Percentiles rank a stretch among this genome's conserved stretches.
phyloP scores from a whole-genome alignment of 2,113 vertebrate species.

The Nansenia antarctica region DNA sequence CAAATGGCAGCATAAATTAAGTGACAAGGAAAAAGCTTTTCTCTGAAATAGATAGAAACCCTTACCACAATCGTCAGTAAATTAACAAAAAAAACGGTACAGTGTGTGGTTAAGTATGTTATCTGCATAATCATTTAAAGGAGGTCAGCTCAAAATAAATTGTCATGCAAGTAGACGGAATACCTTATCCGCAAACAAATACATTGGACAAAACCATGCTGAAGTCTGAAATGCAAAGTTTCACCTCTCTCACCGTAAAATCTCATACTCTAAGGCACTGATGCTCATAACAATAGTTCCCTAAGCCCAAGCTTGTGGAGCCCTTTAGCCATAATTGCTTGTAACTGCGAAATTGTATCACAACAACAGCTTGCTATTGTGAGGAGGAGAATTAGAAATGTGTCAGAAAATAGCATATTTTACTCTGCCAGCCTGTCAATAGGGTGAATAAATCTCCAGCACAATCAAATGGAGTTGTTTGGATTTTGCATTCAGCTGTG shows the following conservation, averaged over 20 bases:
- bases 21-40: no score
- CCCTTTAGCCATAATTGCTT: constrained; percentile 66
- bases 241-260: constrained; percentile 61
- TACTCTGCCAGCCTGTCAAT: constrained; percentile 45
- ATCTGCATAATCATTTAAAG: constrained; percentile 51
- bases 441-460: no score
- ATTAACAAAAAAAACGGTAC: not conserved
- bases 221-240: constrained; percentile 45
- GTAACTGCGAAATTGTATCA: constrained; percentile 54
- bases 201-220: constrained; percentile 46
- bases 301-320: constrained; percentile 50
- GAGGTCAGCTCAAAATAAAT: constrained; percentile 49
- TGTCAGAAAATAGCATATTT: constrained; percentile 60
- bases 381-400: constrained; percentile 57
- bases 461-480: no score
- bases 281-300: constrained; percentile 62
- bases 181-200: constrained; percentile 61
- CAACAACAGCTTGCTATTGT: constrained; percentile 60
- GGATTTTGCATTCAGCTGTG: no score
- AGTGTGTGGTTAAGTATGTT: constrained; percentile 40
- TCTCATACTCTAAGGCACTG: constrained; percentile 60
- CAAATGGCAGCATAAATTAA: no score
- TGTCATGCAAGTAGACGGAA: constrained; percentile 39
- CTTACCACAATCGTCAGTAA: no score
- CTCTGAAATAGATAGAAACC: no score